Evolutionary conservation across 2,888 invertebrate genomes (phyloP), one percentile per base, ranked within the genome.

Genomic region (Amiota communis): DNA sequence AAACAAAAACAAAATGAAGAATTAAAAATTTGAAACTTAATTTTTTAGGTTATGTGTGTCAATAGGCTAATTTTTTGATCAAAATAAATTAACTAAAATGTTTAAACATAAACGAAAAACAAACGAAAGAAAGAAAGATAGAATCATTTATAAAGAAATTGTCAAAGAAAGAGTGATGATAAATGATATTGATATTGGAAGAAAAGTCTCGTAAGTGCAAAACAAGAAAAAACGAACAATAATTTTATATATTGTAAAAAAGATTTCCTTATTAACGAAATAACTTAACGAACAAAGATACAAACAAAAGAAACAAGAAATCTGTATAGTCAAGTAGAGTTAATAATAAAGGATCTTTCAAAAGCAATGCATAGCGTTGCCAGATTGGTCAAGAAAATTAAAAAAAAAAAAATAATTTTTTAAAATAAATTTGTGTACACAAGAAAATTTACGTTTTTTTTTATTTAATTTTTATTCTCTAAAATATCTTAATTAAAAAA

Each of bases 21-120:
- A 77, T 72, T 74, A 76, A 75, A 4, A 17, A 20, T 59, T 73
- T 72, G 61, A 75, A 73, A 76, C 56, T 75, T 77, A 74, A n/a
- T 81, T 82, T 83, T 82, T 76, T 83, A 83, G 83, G 86, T 86
- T 86, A 83, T 84, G 77, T 85, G 83, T 85, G 78, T 80, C 74
- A 12, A 78, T 83, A 86, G 85, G 86, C 75, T 85, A 81, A 75
- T 63, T 17, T 63, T 63, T 51, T 65, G 23, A 76, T 15, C 64
- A 70, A 48, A 75, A 77, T 36, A 46, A 23, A 23, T 36, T 63
- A 70, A 68, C 61, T 63, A 67, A 72, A 56, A 76, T 74, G 79
- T 68, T 53, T 65, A 12, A 78, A 78, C 76, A 75, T 74, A 77
- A 75, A 77, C 82, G 82, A 82, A 69, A 65, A 74, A 72, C 63